Base-by-base conservation (phyloP, 2,113 vertebrate species). In the Notarius quadriscutis region DNA sequence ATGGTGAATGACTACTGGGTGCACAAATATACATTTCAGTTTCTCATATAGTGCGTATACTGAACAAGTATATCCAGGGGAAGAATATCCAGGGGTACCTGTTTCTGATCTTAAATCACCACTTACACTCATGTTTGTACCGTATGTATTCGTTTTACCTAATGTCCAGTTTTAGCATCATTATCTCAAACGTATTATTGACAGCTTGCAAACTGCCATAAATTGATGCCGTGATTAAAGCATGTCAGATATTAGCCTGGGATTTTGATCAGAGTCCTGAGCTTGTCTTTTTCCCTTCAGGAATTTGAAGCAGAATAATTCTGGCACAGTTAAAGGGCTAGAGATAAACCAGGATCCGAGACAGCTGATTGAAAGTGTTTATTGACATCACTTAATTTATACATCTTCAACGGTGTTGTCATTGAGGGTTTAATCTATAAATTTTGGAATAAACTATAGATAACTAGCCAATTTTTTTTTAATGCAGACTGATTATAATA, bases 101-200 rank as follows among this genome's bases (percentile, higher is more conserved):
- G 1, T 71, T 58, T 30, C 18, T 27, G 57, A 89, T 87, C 86
- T 41, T 48, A 89, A 87, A 90, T 92, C 91, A 91, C 22, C 74
- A 77, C 17, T 74, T 74, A 88, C 91, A 88, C 91, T 88, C 63
- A 25, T 84, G 22, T 62, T 86, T 88, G 41, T 86, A 67, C 18
- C 65, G 80, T 88, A 87, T 90, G 85, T 91, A 85, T 91, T 85
- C 71, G 51, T 89, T 91, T 91, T 91, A 69, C 27, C 55, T 60
- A 62, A 77, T 27, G 57, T 87, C 48, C 48, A 86, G 92, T 74
- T 85, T 89, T 79, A 91, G 50, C 82, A 58, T 72, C 25, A 69
- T 65, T 60, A 20, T 81, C 78, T 81, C 50, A 50, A 81, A 12
- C 62, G 3, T 55, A 51, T 86, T 81, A 57, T 50, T 50, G 65